These are phyloP conservation scores for Toxonevra muliebris DNA, from an alignment of 2,888 invertebrate species.

Conservation along the genomic window DNA sequence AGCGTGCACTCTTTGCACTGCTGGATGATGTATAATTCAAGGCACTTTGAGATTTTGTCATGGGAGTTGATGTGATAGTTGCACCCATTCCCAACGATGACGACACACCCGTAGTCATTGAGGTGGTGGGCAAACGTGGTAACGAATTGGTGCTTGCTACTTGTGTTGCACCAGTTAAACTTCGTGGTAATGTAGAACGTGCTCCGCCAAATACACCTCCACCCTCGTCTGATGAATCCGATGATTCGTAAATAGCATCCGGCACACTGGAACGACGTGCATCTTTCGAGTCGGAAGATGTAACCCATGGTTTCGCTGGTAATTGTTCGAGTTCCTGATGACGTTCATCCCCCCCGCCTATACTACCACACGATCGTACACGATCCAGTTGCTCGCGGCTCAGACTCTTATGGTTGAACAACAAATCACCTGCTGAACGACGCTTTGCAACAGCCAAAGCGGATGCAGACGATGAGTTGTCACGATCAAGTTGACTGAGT, in stretches of 20 bases:
- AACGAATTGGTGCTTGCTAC: constrained; percentile 77
- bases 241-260: constrained; percentile 62
- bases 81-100: constrained; percentile 35
- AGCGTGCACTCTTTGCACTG: constrained; percentile 85
- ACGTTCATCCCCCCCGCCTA: constrained; percentile 71
- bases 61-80: constrained; percentile 61
- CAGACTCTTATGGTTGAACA: constrained; percentile 81
- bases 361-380: constrained; percentile 83
- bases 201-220: constrained; percentile 67
- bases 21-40: constrained; percentile 56
- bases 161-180: constrained; percentile 68
- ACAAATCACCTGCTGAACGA: constrained; percentile 83
- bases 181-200: constrained; percentile 72
- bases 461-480: constrained; percentile 72
- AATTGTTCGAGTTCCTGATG: constrained; percentile 58
- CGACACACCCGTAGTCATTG: constrained; percentile 35
- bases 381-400: constrained; percentile 79
- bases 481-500: constrained; percentile 72
- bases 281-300: constrained; percentile 56
- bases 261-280: constrained; percentile 70
- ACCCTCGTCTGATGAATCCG: constrained; percentile 54
- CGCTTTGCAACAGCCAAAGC: constrained; percentile 77
- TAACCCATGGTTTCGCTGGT: constrained; percentile 61
- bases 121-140: constrained; percentile 76
- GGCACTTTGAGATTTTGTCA: constrained; percentile 73